Evolutionary conservation across 2,888 invertebrate species (phyloP).

Genomic region (Deilephila porcellus): DNA sequence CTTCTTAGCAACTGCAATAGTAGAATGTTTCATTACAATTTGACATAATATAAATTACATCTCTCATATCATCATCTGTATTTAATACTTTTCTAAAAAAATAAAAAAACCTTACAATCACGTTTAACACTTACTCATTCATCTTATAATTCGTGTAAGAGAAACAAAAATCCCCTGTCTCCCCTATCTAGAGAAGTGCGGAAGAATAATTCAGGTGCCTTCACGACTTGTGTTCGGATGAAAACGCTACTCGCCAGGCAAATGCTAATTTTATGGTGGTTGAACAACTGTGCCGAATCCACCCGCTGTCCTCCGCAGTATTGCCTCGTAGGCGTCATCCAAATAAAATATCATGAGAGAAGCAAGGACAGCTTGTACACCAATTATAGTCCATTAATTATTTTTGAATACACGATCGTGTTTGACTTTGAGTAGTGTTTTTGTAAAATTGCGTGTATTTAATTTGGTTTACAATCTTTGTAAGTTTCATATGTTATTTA

Average conservation of each 20-base stretch:
- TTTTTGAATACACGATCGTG: constrained; percentile 33
- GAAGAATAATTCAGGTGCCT: constrained; percentile 79
- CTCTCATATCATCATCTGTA: no score
- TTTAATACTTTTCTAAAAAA: no score
- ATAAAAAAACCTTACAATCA: no score
- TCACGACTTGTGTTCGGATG: constrained; percentile 72
- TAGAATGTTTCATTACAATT: no score
- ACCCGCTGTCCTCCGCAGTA: constrained; percentile 77
- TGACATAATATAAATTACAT: no score
- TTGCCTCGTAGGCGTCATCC: constrained; percentile 78
- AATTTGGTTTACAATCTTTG: no score
- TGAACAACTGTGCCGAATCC: constrained; percentile 82
- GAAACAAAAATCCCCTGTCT: constrained; percentile 52
- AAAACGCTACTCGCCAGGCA: constrained; percentile 79
- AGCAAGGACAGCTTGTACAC: constrained; percentile 38
- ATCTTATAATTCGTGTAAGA: constrained; percentile 16
- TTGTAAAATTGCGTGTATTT: no score
- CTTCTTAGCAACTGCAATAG: no score
- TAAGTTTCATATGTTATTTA: no score
- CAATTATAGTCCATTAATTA: constrained; percentile 41
- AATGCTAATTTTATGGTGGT: constrained; percentile 86
- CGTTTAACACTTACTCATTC: not conserved
- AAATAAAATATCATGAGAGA: constrained; percentile 70
- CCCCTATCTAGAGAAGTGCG: constrained; percentile 68
- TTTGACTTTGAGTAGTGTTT: not conserved